Conservation (phyloP, 2,113 vertebrate species). For the Mormyrus iriodes region DNA sequence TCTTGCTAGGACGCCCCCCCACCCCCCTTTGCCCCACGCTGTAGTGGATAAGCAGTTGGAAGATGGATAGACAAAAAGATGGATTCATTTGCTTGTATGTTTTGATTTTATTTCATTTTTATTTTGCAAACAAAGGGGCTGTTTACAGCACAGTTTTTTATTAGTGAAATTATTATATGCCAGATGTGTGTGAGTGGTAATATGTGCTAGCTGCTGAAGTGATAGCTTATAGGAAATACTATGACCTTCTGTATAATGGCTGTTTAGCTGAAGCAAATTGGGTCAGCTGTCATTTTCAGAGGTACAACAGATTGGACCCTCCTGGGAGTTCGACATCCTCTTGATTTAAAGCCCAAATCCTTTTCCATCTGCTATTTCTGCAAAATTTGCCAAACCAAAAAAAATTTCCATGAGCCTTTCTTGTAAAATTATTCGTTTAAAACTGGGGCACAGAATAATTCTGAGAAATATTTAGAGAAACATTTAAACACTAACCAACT, state of each 20-base stretch:
- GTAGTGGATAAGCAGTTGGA: neutral
- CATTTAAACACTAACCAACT: neutral
- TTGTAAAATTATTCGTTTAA: neutral
- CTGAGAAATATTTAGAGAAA: neutral
- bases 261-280: neutral
- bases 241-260: neutral
- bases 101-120: neutral
- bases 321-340: neutral
- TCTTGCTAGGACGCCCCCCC: neutral
- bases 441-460: neutral
- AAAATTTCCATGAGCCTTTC: neutral
- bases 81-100: neutral
- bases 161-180: neutral
- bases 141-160: neutral
- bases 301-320: neutral
- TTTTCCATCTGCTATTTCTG: neutral
- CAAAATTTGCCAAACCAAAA: neutral
- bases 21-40: neutral
- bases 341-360: neutral
- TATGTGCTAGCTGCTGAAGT: neutral
- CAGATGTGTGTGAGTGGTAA: neutral
- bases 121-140: neutral
- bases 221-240: neutral
- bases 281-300: constrained; percentile 2
- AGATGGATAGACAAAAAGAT: neutral